phyloP scores from a whole-genome alignment of 2,797 vertebrate species.

The Neomorphus geoffroyi region DNA sequence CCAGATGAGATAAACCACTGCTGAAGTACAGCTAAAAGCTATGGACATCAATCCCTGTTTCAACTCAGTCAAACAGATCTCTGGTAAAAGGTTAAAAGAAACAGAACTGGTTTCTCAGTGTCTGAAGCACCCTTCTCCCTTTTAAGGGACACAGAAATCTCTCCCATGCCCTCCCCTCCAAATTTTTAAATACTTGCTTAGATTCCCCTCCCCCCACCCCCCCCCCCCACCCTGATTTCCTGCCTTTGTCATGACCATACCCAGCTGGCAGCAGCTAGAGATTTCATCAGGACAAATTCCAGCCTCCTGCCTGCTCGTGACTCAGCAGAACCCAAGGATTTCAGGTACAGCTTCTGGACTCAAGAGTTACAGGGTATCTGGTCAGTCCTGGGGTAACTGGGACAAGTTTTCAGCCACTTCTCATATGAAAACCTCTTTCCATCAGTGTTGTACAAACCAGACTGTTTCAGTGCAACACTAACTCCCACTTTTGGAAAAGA shows the following conservation, averaged over 20 bases:
- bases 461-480: not conserved
- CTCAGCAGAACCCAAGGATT: constrained; percentile 55
- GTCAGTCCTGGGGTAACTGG: not conserved
- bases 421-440: constrained; percentile 28
- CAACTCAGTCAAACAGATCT: not conserved
- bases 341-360: constrained; percentile 2
- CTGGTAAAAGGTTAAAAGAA: not conserved
- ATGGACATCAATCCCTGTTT: not conserved
- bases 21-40: not conserved
- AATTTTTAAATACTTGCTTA: not conserved
- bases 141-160: not conserved
- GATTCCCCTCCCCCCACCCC: not conserved
- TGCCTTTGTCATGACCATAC: constrained; percentile 14
- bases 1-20: not conserved
- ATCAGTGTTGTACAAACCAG: constrained; percentile 8
- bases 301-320: constrained; percentile 39
- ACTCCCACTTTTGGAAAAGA: not conserved
- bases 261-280: constrained; percentile 32
- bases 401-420: constrained; percentile 8
- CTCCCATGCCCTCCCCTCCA: too few relatives aligned
- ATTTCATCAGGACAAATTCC: constrained; percentile 47
- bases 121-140: not conserved
- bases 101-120: not conserved
- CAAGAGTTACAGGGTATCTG: not conserved
- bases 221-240: not conserved